Evolutionary conservation across 1,140 invertebrate genomes (phyloP), one percentile per base, ranked within the genome.

Genomic region (Cheumatopsyche charites): DNA sequence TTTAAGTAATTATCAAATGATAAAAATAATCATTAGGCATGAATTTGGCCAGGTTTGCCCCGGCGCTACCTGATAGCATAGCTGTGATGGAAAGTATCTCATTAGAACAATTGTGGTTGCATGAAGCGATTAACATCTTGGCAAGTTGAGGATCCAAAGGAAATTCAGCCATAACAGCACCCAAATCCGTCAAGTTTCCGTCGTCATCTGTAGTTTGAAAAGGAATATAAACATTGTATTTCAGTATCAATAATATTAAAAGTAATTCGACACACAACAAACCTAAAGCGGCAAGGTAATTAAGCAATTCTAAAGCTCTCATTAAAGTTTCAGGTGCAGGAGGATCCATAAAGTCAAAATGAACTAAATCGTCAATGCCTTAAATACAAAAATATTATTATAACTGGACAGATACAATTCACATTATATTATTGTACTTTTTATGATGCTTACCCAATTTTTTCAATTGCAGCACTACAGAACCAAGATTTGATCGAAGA

Each of bases 321-420:
- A 99, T 99, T n/a, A 99, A 84, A 0, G 98, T 99, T 88, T 99
- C 98, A 0, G 98, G 98, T n/a, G 98, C 98, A 21, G 98, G 98
- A 15, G 98, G 98, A 86, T 99, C 98, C 98, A 99, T 99, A 82
- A 99, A 99, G 85, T 99, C 98, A 85, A 99, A 99, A 83, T 99
- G 98, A 41, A 99, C 98, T 77, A 99, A 85, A 86, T 99, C 98
- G 81, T 99, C 97, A 77, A 99, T 99, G 75, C 98, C 74, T 75
- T 36, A 58, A 7, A 23, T 26, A 58, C 0, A 67, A 67, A 63
- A 43, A 67, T 15, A 67, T 55, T 55, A 68, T 68, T 12, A 67
- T 52, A 52, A 67, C 3, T 36, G 9, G 3, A 9, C 3, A 36
- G 9, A 36, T 36, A 9, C 3, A 36, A 36, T 4, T 36, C 9